Conservation (phyloP, 2,113 vertebrate genomes). For the Nycticorax nycticorax region DNA sequence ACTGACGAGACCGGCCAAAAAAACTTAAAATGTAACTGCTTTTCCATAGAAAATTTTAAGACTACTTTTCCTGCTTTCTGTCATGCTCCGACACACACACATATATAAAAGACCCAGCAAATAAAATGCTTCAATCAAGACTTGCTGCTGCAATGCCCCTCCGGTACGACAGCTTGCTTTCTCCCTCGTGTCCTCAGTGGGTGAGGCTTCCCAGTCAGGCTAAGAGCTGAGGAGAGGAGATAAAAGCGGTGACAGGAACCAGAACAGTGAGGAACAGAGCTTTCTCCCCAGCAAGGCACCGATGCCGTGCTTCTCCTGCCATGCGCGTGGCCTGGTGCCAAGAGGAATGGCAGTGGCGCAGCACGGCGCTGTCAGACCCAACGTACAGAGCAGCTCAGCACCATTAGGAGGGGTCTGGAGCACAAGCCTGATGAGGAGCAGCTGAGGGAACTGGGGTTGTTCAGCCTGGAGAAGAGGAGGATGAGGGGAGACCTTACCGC, state of each 20-base stretch:
- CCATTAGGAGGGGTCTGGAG: neutral
- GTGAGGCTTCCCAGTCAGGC: neutral
- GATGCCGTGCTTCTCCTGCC: accelerated
- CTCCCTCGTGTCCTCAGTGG: neutral
- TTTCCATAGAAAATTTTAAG: neutral
- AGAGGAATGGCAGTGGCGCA: neutral
- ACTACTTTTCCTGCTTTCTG: neutral
- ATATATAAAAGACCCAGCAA: neutral
- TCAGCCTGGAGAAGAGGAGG: no score
- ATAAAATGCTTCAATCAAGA: neutral
- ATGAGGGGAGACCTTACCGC: no score
- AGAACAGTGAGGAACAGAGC: neutral
- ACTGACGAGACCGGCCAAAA: neutral
- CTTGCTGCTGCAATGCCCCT: neutral
- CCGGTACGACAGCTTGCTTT: neutral
- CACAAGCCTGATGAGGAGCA: no score
- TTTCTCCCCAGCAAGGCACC: neutral
- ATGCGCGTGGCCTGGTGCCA: accelerated
- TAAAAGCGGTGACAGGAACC: neutral
- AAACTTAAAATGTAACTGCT: neutral
- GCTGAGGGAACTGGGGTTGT: no score
- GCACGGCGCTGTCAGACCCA: neutral
- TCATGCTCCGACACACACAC: neutral
- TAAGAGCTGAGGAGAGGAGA: neutral
- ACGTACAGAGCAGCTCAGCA: neutral